Evolutionary conservation across 2,113 vertebrate genomes (phyloP).

Genomic region (Pongo pygmaeus): DNA sequence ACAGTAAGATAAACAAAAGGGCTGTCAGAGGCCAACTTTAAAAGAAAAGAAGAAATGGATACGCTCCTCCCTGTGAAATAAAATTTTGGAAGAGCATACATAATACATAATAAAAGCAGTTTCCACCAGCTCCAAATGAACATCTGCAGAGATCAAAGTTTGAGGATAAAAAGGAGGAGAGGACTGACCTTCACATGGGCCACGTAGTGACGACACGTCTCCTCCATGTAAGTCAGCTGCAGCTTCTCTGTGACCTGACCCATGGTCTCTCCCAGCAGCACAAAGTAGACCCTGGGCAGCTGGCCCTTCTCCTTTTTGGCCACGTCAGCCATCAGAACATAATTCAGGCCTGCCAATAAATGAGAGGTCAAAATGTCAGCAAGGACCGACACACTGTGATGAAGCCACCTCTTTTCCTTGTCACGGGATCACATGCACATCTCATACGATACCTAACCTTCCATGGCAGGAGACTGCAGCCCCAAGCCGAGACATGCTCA

Average conservation of each 20-base stretch:
- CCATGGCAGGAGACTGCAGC: not conserved
- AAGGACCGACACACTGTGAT: constrained; percentile 28
- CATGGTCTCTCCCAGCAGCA: constrained; percentile 88
- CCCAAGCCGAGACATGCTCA: not conserved
- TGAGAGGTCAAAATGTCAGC: constrained; percentile 23
- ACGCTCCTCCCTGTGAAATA: not conserved
- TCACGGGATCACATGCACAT: accelerated
- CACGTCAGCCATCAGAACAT: constrained; percentile 94
- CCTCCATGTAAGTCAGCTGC: constrained; percentile 86
- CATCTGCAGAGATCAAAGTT: not conserved
- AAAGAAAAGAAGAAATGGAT: not conserved
- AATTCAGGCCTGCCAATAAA: constrained; percentile 89
- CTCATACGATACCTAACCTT: not conserved
- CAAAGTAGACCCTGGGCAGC: constrained; percentile 91
- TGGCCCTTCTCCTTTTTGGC: constrained; percentile 92
- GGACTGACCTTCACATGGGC: constrained; percentile 94
- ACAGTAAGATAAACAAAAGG: not conserved
- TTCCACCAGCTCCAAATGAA: not conserved
- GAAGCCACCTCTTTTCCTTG: not conserved
- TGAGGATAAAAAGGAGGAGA: not conserved
- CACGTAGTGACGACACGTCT: constrained; percentile 89
- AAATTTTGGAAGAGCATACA: not conserved
- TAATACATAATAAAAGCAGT: not conserved
- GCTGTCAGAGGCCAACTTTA: not conserved
- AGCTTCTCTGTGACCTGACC: constrained; percentile 89